Evolutionary conservation across 2,888 invertebrate species (phyloP).

Genomic region (Yponomeuta malinellus): DNA sequence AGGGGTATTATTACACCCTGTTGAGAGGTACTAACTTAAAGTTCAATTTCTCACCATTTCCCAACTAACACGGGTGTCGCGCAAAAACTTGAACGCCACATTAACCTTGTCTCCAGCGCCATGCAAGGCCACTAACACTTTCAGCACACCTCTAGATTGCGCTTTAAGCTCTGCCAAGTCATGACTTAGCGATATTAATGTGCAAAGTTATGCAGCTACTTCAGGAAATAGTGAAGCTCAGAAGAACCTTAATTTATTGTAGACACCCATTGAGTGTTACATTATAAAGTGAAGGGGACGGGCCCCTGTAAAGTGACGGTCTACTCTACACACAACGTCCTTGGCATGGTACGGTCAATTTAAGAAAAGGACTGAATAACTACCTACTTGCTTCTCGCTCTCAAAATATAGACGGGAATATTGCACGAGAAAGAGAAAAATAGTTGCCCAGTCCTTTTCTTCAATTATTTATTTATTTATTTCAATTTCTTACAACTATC

Average conservation of each 20-base stretch:
- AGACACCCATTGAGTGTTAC: not conserved
- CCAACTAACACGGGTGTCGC: not conserved
- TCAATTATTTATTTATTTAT: too few species aligned
- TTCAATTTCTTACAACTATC: too few species aligned
- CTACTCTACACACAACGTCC: not conserved
- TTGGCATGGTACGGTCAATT: not conserved
- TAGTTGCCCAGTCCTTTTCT: too few species aligned
- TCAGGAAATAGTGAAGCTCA: not conserved
- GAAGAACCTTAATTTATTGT: not conserved
- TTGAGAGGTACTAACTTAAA: not conserved
- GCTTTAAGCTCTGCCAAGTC: not conserved
- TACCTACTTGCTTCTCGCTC: too few species aligned
- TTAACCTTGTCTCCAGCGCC: not conserved
- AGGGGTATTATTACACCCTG: not conserved
- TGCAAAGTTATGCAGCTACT: constrained; percentile 12
- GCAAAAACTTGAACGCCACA: not conserved
- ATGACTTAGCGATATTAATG: constrained; percentile 8
- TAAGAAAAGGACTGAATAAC: too few species aligned
- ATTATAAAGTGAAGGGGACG: not conserved
- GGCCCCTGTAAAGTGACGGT: not conserved
- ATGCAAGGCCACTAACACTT: not conserved
- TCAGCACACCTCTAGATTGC: not conserved
- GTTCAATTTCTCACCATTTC: too few species aligned
- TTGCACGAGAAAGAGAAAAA: too few species aligned
- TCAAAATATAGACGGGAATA: too few species aligned